Evolutionary conservation across 2,113 vertebrate genomes (phyloP), one percentile per base, ranked within the genome.

Genomic region (Procapra przewalskii): DNA sequence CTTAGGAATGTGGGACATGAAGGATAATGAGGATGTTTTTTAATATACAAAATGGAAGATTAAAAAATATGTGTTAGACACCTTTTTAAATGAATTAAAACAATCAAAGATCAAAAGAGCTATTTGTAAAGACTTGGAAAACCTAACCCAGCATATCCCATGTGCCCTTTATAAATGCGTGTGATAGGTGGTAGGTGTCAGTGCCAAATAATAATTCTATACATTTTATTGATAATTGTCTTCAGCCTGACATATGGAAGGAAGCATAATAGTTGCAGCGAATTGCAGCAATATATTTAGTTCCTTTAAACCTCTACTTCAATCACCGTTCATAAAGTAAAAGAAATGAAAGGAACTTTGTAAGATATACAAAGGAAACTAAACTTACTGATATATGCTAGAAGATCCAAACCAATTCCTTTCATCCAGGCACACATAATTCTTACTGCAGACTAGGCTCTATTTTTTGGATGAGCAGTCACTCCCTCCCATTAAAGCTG

Each of bases 281-380:
- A 96, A 98, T 96, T 93, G 96, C 91, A 96, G 91, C 89, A 95
- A 97, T 96, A 97, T 90, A 96, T 97, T 97, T 96, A 90, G 79
- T 75, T 91, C 86, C 59, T 97, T 97, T 97, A 97, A 96, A 90
- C 59, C 57, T 92, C 96, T 60, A 55, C 80, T 97, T 98, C 96
- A 97, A 95, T 97, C 93, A 90, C 75, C 57, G 94, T 98, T 96
- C 96, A 96, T 94, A 97, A 95, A 96, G 97, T 94, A 97, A 91
- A 97, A 98, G 92, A 97, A 98, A 97, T 97, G 71, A 97, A 97
- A 88, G 82, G 75, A 97, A 97, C 91, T 97, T 96, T 83, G 50
- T 83, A 97, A 96, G 92, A 43, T 97, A 96, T 59, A 90, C 90
- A 97, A 96, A 97, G 75, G 90, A 96, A 96, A 92, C 83, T 88